These are phyloP conservation scores for Dryoscopus gambensis DNA, from an alignment of 2,113 vertebrate species.

Conservation along the genomic window DNA sequence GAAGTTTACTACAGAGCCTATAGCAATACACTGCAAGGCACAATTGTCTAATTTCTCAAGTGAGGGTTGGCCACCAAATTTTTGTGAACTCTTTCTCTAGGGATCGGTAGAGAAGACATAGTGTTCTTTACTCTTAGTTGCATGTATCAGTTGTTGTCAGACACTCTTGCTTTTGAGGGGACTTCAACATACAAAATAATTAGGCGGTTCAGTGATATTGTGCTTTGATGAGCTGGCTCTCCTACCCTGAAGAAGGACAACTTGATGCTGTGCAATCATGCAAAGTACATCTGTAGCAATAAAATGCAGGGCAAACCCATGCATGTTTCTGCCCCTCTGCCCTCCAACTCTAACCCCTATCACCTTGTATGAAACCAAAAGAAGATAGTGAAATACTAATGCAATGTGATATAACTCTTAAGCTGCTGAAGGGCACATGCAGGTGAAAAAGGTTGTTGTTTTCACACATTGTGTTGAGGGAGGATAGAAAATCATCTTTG, in stretches of 20 bases:
- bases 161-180: background rate
- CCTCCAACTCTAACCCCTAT: background rate
- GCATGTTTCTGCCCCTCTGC: background rate
- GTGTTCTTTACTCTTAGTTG: background rate
- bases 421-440: background rate
- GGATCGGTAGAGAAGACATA: background rate
- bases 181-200: background rate
- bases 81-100: background rate
- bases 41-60: background rate
- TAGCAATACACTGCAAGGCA: background rate
- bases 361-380: background rate
- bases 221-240: background rate
- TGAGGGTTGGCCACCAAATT: background rate
- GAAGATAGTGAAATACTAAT: background rate
- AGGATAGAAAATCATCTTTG: background rate
- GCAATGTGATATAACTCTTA: background rate
- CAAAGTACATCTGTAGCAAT: background rate
- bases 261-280: background rate
- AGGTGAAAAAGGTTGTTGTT: background rate
- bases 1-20: background rate
- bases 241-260: background rate
- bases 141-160: background rate
- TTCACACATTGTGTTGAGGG: background rate
- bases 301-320: background rate
- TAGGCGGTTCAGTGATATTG: background rate